Conservation (phyloP, 2,113 vertebrate genomes). For the Corythoichthys intestinalis region DNA sequence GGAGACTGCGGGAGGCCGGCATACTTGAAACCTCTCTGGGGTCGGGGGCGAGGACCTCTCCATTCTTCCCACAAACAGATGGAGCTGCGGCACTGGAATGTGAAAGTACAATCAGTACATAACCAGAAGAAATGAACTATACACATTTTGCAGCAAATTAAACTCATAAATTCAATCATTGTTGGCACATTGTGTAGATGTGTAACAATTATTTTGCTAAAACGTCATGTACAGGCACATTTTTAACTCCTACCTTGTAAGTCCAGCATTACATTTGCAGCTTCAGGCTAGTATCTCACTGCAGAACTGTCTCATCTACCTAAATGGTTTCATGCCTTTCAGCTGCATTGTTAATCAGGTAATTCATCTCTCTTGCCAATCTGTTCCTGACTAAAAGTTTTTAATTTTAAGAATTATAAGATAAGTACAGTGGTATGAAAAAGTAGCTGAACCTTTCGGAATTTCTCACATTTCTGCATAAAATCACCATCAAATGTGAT, state of each 20-base stretch:
- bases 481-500: too few species aligned
- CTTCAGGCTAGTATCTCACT: conserved; percentile 11
- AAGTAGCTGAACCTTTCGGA: too few species aligned
- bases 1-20: conserved; percentile 55
- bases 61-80: conserved; percentile 55
- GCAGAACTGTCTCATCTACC: conserved; percentile 13
- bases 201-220: neutral
- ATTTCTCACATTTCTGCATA: too few species aligned
- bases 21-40: conserved; percentile 57
- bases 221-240: neutral
- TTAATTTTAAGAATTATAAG: too few species aligned
- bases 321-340: conserved; percentile 48
- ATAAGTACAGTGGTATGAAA: neutral
- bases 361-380: neutral
- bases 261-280: neutral
- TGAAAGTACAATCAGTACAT: conserved; percentile 23
- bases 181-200: neutral
- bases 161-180: neutral
- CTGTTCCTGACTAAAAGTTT: neutral
- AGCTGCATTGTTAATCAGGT: conserved; percentile 34
- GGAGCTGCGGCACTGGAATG: conserved; percentile 43
- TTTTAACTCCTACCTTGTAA: neutral
- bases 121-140: conserved; percentile 2
- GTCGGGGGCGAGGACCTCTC: conserved; percentile 49
- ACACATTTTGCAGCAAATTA: neutral